Conservation (phyloP, 2,113 vertebrate species). For the Rhizomys pruinosus region DNA sequence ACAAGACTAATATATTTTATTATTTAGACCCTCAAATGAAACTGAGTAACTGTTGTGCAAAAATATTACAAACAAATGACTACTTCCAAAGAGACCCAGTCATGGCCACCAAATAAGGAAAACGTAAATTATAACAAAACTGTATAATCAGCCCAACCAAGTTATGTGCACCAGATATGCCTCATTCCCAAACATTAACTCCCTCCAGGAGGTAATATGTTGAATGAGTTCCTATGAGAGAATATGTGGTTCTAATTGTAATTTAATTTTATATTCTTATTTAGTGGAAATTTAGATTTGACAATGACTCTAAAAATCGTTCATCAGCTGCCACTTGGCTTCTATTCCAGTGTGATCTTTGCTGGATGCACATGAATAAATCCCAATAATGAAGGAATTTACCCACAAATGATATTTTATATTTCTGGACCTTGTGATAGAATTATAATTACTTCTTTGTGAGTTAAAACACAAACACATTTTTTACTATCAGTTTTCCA, state of each 20-base stretch:
- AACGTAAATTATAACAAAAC: constrained; percentile 29
- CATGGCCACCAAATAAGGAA: constrained; percentile 4
- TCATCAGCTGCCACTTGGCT: constrained; percentile 74
- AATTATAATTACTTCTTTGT: constrained; percentile 15
- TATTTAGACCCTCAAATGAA: constrained; percentile 63
- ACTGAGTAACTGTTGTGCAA: constrained; percentile 31
- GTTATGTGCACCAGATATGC: not conserved
- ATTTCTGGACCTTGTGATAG: not conserved
- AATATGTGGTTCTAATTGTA: constrained; percentile 65
- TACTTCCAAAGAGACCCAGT: constrained; percentile 16
- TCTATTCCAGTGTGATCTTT: constrained; percentile 41
- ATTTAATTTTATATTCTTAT: constrained; percentile 78
- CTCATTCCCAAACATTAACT: not conserved
- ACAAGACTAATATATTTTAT: constrained; percentile 70
- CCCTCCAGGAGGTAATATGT: not conserved
- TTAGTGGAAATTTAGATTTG: constrained; percentile 70
- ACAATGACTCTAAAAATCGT: constrained; percentile 69
- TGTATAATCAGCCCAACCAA: constrained; percentile 4
- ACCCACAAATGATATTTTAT: not conserved
- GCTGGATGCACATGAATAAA: constrained; percentile 49
- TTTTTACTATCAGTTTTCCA: not conserved
- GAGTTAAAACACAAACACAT: not conserved
- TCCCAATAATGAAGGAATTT: constrained; percentile 37
- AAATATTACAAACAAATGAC: constrained; percentile 37
- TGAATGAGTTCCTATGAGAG: not conserved